These are phyloP conservation scores for Prunella fulvescens DNA, from an alignment of 2,113 vertebrate genomes.

Conservation along the genomic window DNA sequence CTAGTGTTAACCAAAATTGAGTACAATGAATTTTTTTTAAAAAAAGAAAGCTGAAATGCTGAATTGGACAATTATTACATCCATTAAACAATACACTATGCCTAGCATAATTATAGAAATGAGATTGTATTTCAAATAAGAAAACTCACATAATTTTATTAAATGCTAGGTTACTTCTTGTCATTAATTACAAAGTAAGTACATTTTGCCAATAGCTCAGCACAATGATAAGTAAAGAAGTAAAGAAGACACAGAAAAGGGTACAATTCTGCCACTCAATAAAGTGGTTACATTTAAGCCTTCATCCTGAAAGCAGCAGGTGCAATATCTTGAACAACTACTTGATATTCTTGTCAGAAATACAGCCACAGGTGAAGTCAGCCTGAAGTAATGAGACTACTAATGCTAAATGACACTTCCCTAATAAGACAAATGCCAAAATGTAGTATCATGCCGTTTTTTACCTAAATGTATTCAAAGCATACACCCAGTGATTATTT, in stretches of 20 bases:
- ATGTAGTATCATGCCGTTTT: neutral
- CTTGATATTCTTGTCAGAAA: neutral
- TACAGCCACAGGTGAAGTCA: neutral
- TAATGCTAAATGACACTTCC: neutral
- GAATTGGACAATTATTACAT: neutral
- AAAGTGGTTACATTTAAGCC: neutral
- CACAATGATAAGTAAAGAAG: too few species aligned
- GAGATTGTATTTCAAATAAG: neutral
- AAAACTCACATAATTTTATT: neutral
- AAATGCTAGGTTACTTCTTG: neutral
- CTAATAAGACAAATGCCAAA: neutral
- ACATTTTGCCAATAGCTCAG: neutral
- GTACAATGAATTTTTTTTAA: neutral
- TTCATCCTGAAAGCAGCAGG: neutral
- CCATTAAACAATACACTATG: neutral
- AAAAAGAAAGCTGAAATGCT: neutral
- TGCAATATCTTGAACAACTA: neutral
- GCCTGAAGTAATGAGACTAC: neutral
- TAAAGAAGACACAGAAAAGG: neutral
- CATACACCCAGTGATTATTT: neutral
- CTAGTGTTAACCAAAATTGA: neutral
- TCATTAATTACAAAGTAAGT: neutral
- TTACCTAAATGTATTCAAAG: neutral
- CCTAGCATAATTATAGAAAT: neutral
- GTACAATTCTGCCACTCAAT: neutral